A percentile compares a stretch with the other conserved stretches of the same genome.
Conservation (phyloP, 2,888 invertebrate species). For the Chromoteleia sp. region DNA sequence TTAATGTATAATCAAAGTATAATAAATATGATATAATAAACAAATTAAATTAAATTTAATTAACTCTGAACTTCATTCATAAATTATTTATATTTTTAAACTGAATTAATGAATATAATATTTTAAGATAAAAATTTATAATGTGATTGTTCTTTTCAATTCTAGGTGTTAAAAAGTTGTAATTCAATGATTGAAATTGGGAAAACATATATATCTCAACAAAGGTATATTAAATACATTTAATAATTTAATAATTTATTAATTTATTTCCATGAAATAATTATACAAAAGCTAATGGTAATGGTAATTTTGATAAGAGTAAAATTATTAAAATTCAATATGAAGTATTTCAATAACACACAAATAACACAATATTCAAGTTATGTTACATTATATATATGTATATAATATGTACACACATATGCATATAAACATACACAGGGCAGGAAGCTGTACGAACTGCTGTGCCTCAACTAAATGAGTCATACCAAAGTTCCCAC, state of each 20-base stretch:
- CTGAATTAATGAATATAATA: no score
- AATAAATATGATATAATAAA: no score
- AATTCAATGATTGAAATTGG: conserved; percentile 96
- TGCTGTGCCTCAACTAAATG: conserved; percentile 72
- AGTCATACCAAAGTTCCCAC: conserved; percentile 75
- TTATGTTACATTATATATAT: conserved; percentile 27
- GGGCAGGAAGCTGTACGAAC: conserved; percentile 70
- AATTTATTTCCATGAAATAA: neutral
- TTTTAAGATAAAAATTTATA: neutral
- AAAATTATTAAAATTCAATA: neutral
- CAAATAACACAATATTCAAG: conserved; percentile 29
- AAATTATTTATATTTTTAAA: no score
- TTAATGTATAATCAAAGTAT: no score
- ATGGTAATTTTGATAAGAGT: neutral
- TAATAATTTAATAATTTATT: conserved; percentile 72
- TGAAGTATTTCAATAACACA: conserved; percentile 21
- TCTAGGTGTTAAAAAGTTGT: conserved; percentile 92
- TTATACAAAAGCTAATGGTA: neutral
- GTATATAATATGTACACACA: conserved; percentile 16
- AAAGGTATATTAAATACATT: conserved; percentile 90
- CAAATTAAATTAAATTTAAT: no score
- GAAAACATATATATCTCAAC: conserved; percentile 95
- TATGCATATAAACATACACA: conserved; percentile 33
- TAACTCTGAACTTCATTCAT: no score
- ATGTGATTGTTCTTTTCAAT: neutral